phyloP scores from a whole-genome alignment of 2,797 vertebrate species.

The Meriones psammophilus region DNA sequence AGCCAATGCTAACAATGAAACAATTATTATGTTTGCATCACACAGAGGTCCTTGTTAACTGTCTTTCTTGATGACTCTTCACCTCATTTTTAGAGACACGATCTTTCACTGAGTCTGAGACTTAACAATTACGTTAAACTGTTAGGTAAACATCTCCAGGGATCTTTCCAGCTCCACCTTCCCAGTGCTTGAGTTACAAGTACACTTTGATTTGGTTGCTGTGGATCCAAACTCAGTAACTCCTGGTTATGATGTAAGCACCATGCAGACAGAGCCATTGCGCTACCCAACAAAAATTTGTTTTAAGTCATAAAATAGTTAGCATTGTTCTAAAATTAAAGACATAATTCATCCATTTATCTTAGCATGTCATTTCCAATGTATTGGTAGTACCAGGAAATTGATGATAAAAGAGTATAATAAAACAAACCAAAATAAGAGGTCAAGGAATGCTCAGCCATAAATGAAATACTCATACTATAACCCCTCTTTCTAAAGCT shows the following conservation, averaged over 20 bases:
- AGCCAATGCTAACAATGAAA: background rate
- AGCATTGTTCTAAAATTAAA: background rate
- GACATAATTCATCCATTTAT: background rate
- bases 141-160: background rate
- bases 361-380: background rate
- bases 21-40: background rate
- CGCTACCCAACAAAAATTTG: background rate
- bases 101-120: background rate
- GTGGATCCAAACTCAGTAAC: background rate
- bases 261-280: background rate
- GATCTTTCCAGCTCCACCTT: background rate
- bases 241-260: background rate
- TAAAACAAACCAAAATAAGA: background rate
- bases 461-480: background rate
- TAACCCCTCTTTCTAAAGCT: background rate
- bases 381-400: background rate
- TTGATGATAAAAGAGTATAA: background rate
- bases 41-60: background rate
- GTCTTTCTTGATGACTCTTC: background rate
- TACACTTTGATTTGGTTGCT: background rate
- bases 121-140: background rate
- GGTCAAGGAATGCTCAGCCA: background rate
- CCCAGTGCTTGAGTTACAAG: background rate
- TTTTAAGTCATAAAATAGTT: slow-evolving; percentile 44
- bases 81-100: background rate